These are phyloP conservation scores for Epinotia demarniana DNA, from an alignment of 2,888 invertebrate species.

Conservation along the genomic window DNA sequence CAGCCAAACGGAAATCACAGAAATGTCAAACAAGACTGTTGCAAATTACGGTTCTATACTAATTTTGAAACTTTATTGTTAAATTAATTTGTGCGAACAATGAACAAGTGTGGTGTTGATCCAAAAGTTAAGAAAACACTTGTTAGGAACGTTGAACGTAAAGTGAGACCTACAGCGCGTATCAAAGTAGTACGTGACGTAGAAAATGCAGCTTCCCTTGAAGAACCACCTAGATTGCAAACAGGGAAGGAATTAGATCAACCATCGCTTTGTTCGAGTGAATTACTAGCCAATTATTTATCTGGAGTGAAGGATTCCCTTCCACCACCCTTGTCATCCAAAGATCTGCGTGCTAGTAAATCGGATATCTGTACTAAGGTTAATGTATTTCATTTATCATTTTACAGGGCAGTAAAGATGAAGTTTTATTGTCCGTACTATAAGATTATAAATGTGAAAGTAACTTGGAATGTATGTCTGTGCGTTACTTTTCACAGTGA, in stretches of 20 bases:
- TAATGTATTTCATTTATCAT: background rate
- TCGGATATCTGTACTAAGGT: constrained; percentile 61
- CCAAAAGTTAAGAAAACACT: constrained; percentile 75
- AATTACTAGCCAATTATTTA: constrained; percentile 70
- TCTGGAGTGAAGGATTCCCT: constrained; percentile 60
- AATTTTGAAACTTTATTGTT: constrained; percentile 22
- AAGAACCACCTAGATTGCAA: constrained; percentile 31
- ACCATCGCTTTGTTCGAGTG: constrained; percentile 74
- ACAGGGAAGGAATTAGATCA: constrained; percentile 62
- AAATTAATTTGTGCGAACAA: constrained; percentile 47
- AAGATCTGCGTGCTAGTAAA: constrained; percentile 62
- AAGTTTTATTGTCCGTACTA: too few relatives aligned
- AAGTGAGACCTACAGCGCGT: constrained; percentile 54
- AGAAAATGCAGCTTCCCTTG: constrained; percentile 51
- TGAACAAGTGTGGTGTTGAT: constrained; percentile 67
- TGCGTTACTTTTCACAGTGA: too few relatives aligned
- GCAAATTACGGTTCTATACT: background rate
- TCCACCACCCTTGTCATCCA: constrained; percentile 54
- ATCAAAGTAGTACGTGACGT: constrained; percentile 60
- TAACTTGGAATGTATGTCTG: too few relatives aligned
- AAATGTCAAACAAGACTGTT: constrained; percentile 8
- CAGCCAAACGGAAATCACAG: background rate
- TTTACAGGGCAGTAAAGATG: too few relatives aligned
- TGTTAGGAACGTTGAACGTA: constrained; percentile 69
- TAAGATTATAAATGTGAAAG: too few relatives aligned